Conservation (phyloP, 2,888 invertebrate species). For the Cataglyphis cursor region DNA sequence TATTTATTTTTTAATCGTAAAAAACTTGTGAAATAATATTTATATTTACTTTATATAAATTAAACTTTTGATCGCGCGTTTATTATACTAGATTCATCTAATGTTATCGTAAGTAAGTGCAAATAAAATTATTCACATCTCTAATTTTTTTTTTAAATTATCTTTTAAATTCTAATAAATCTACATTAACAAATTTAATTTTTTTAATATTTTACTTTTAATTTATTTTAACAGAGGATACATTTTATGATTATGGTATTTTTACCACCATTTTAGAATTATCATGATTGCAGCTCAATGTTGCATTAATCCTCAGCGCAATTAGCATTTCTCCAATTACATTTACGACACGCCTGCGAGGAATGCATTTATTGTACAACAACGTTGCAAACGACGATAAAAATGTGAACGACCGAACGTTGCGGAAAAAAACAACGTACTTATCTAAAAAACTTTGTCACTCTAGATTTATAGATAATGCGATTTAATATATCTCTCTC, state of each 20-base stretch:
- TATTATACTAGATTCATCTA: background rate
- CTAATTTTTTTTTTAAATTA: background rate
- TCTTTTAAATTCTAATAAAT: background rate
- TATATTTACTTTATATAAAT: background rate
- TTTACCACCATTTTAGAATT: background rate
- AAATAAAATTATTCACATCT: background rate
- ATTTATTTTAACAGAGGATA: background rate
- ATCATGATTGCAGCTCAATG: background rate
- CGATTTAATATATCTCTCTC: background rate
- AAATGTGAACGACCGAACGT: conserved; percentile 22
- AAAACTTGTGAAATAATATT: background rate
- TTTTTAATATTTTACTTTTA: background rate
- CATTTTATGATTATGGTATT: background rate
- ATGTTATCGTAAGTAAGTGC: background rate
- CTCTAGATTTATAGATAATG: conserved; percentile 11
- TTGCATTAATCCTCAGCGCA: conserved; percentile 9
- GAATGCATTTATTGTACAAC: conserved; percentile 18
- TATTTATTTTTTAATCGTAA: background rate
- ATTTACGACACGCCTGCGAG: background rate
- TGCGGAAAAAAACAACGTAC: conserved; percentile 16
- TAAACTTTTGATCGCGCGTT: background rate
- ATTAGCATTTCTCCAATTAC: conserved; percentile 38
- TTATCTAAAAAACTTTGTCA: conserved; percentile 28
- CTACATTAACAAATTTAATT: background rate
- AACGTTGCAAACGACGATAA: conserved; percentile 36